Evolutionary conservation across 1,140 invertebrate genomes (phyloP), one percentile per base, ranked within the genome.

Genomic region (Tyrophagus putrescentiae): DNA sequence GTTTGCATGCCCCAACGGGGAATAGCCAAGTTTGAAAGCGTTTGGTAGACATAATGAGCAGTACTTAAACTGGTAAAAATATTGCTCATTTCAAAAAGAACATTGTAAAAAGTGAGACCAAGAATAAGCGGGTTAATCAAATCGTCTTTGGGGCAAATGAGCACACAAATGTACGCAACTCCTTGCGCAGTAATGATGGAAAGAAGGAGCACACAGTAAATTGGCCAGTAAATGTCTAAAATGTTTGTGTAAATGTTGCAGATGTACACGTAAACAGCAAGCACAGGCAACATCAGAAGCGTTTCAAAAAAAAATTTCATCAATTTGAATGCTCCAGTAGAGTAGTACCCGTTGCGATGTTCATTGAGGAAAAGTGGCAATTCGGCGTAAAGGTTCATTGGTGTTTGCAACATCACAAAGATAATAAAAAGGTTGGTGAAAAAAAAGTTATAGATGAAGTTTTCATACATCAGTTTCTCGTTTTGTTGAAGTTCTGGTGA

Each of bases 241-340:
- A n/a, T n/a, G 13, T 3, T 11, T 18, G 21, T 34, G 25, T 54
- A 54, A 23, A 54, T 54, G 27, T 54, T 25, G n/a, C n/a, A n/a
- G n/a, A n/a, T n/a, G n/a, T n/a, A n/a, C n/a, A n/a, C n/a, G n/a
- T n/a, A n/a, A n/a, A n/a, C n/a, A n/a, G n/a, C n/a, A n/a, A n/a
- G n/a, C n/a, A n/a, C n/a, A n/a, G 33, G 21, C 11, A 62, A n/a
- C 21, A 60, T 41, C 29, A 63, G 23, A 16, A 68, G 69, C 33
- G 75, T 64, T 65, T 74, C 73, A 32, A 69, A 67, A 0, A 72
- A 5, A 13, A 62, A 69, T 65, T 72, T 74, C 27, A 67, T 60
- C 0, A 68, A 45, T 54, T 65, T 67, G 57, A 67, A 70, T 0
- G 62, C 60, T 34, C 64, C 63, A n/a, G 65, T 64, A 18, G 66